Evolutionary conservation across 2,888 invertebrate species (phyloP).

Genomic region (Meliscaeva auricollis): DNA sequence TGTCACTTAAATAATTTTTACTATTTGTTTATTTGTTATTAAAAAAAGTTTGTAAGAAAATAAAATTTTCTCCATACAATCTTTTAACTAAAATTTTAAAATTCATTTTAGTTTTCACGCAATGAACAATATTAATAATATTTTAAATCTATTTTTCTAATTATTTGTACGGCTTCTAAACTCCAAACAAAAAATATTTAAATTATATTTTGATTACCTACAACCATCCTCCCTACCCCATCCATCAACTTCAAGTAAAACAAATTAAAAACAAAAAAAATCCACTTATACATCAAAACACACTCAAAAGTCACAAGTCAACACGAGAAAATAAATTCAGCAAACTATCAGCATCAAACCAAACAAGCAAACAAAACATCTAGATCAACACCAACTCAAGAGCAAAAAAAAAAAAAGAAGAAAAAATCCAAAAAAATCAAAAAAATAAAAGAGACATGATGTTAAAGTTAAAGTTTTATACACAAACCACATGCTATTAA

Average conservation of each 20-base stretch:
- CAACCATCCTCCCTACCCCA: neutral
- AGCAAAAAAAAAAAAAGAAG: neutral
- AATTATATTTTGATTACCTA: neutral
- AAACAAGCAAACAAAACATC: conserved; percentile 31
- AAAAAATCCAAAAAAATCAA: neutral
- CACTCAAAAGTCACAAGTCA: conserved; percentile 51
- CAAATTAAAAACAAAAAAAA: neutral
- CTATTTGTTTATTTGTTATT: too few species aligned
- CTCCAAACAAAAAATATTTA: too few species aligned
- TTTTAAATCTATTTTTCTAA: too few species aligned
- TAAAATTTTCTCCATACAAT: too few species aligned
- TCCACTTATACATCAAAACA: conserved; percentile 40
- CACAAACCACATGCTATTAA: conserved; percentile 51
- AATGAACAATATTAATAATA: too few species aligned
- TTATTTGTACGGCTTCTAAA: too few species aligned
- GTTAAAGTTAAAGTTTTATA: conserved; percentile 19
- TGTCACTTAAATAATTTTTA: too few species aligned
- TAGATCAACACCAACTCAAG: conserved; percentile 42
- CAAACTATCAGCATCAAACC: conserved; percentile 25
- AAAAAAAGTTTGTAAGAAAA: too few species aligned
- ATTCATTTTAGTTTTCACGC: too few species aligned
- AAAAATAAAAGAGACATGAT: conserved; percentile 22
- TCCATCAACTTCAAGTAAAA: neutral
- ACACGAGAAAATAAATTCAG: conserved; percentile 37
- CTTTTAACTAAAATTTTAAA: too few species aligned